Evolutionary conservation across 2,888 invertebrate species (phyloP), one percentile per base, ranked within the genome.

Genomic region (Drosophila paramelanica): DNA sequence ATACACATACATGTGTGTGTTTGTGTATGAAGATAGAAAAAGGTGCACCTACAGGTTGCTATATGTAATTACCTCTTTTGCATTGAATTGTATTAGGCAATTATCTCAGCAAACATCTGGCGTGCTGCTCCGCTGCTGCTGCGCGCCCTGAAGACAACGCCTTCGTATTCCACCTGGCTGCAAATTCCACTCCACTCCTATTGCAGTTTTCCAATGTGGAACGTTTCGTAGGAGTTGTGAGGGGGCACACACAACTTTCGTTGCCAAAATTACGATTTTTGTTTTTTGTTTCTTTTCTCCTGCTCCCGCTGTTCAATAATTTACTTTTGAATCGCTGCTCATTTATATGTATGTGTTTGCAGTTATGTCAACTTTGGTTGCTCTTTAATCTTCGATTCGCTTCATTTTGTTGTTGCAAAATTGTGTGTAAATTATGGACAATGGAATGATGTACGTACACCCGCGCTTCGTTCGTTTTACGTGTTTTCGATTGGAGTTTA

Each of bases 361-460:
- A 87, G 81, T 83, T 88, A 79, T 86, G 83, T 83, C 81, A 85
- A 85, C 73, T 69, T 67, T 51, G 64, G 52, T 70, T 69, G 69
- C 67, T 70, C 70, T 77, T 79, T 83, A 70, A 71, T 68, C 59
- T 77, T 65, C 57, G 70, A 67, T 70, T 79, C 57, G 70, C 60
- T 75, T 60, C 67, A 58, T 49, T 56, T 80, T 74, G 75, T 81
- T 79, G 61, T 81, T 77, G 73, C 77, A 76, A 79, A 81, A 73
- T 75, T 77, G 51, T 73, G 62, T 87, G 69, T 89, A 88, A 88
- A 87, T 82, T 87, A 79, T 79, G 75, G 60, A 87, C 82, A 88
- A 79, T 82, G 81, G 73, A 74, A 72, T 66, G 70, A 60, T 66
- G 66, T 74, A 31, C 13, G 36, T 13, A 62, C 87, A 86, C 75